Evolutionary conservation across 2,888 invertebrate species (phyloP).

Genomic region (Macrosoma leucophasiata): DNA sequence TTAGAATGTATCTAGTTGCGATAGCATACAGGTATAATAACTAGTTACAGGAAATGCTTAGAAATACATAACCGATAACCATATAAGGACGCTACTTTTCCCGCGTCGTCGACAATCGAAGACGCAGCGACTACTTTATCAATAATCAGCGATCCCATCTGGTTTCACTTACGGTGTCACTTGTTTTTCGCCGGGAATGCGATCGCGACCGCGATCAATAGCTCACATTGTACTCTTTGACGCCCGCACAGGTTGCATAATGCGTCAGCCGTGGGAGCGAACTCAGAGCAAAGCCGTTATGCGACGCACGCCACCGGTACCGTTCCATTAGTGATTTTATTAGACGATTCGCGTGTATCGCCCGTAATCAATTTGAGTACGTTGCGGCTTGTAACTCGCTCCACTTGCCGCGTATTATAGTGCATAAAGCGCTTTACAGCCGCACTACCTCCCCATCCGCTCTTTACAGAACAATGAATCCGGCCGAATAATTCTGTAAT

Average conservation of each 20-base stretch:
- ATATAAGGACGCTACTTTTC: constrained; percentile 13
- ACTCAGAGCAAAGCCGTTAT: constrained; percentile 56
- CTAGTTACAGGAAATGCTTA: too few relatives aligned
- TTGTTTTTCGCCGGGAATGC: constrained; percentile 49
- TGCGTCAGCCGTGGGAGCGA: constrained; percentile 67
- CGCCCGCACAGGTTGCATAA: constrained; percentile 60
- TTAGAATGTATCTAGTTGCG: too few relatives aligned
- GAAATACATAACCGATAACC: constrained; percentile 6
- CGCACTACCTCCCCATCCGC: too few relatives aligned
- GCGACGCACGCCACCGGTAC: constrained; percentile 70
- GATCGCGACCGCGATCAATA: constrained; percentile 45
- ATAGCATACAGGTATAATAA: too few relatives aligned
- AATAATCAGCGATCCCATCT: constrained; percentile 32
- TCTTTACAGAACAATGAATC: too few relatives aligned
- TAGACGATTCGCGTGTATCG: constrained; percentile 70
- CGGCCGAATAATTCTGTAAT: too few relatives aligned
- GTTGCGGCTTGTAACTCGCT: constrained; percentile 50
- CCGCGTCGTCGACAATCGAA: constrained; percentile 16
- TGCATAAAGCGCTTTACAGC: constrained; percentile 44
- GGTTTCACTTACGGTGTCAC: constrained; percentile 48
- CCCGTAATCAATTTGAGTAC: constrained; percentile 64
- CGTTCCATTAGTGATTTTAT: constrained; percentile 73
- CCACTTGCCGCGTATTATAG: constrained; percentile 57
- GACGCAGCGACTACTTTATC: constrained; percentile 25
- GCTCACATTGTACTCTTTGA: constrained; percentile 50